A percentile compares a stretch with the other conserved stretches of the same genome.
Conservation (phyloP, 2,888 invertebrate genomes). For the Drosophila mettleri region DNA sequence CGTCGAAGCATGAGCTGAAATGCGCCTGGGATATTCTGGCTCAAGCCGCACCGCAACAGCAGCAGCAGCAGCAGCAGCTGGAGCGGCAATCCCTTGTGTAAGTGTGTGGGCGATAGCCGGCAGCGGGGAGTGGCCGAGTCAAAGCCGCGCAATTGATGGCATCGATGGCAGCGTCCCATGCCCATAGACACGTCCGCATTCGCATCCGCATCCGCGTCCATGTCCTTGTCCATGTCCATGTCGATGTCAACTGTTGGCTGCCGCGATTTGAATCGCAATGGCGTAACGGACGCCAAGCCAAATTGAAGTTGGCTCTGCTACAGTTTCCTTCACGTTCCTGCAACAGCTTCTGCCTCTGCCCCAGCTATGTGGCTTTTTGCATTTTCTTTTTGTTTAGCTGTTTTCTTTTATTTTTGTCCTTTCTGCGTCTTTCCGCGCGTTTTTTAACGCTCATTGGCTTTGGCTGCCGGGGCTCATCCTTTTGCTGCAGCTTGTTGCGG, state of each 20-base stretch:
- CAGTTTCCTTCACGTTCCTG: constrained; percentile 36
- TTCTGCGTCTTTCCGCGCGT: constrained; percentile 40
- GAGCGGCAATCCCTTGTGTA: constrained; percentile 6
- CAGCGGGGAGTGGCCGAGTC: neutral
- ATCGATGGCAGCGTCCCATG: constrained; percentile 54
- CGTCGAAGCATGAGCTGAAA: constrained; percentile 75
- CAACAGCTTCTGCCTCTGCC: neutral
- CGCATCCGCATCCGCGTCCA: constrained; percentile 5
- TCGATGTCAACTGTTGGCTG: constrained; percentile 53
- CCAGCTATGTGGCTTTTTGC: constrained; percentile 17
- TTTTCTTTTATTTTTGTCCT: constrained; percentile 6
- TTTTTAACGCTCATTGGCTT: constrained; percentile 73
- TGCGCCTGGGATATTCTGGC: constrained; percentile 67
- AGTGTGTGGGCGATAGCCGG: neutral
- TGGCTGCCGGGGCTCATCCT: constrained; percentile 51
- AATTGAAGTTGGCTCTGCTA: constrained; percentile 69
- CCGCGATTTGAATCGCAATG: constrained; percentile 77
- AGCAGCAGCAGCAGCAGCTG: constrained; percentile 14
- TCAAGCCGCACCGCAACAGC: constrained; percentile 37
- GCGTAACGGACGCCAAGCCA: constrained; percentile 59
- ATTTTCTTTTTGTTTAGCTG: constrained; percentile 20
- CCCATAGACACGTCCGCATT: constrained; percentile 9
- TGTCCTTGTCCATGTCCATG: constrained; percentile 21
- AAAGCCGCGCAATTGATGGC: constrained; percentile 67
- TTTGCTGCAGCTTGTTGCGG: constrained; percentile 62